These are phyloP conservation scores for Lasioglossum pauxillum DNA, from an alignment of 2,888 invertebrate species.

Conservation along the genomic window DNA sequence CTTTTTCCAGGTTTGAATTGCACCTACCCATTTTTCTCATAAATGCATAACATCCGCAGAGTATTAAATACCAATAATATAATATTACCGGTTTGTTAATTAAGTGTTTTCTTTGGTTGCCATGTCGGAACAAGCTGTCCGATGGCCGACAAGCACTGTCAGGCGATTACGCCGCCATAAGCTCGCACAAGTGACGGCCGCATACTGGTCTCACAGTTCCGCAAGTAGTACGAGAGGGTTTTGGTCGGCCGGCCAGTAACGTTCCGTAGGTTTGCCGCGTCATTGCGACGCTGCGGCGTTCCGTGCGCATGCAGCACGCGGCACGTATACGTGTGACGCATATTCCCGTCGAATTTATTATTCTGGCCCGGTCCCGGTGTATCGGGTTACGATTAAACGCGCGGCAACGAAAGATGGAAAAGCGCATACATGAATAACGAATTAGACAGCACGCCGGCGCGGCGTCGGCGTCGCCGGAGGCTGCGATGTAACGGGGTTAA, in stretches of 20 bases:
- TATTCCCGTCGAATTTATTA: constrained; percentile 38
- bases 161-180: constrained; percentile 42
- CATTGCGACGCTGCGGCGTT: background rate
- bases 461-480: background rate
- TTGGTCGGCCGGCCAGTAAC: constrained; percentile 7
- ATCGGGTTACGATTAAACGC: constrained; percentile 42
- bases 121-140: background rate
- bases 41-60: too few relatives aligned
- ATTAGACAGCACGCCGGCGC: constrained; percentile 10
- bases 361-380: constrained; percentile 17
- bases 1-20: too few relatives aligned
- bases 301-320: constrained; percentile 10
- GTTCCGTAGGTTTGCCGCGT: constrained; percentile 3
- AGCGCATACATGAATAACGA: constrained; percentile 26
- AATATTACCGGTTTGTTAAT: background rate
- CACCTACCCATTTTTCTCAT: too few relatives aligned
- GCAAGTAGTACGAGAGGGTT: constrained; percentile 11
- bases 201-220: background rate
- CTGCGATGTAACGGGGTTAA: background rate
- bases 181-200: background rate
- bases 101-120: background rate
- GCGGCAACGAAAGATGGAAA: constrained; percentile 16
- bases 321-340: constrained; percentile 32
- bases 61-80: too few relatives aligned
- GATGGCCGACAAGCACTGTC: background rate